Base-by-base conservation (phyloP, 2,797 vertebrate species). In the Phyllotis vaccarum region DNA sequence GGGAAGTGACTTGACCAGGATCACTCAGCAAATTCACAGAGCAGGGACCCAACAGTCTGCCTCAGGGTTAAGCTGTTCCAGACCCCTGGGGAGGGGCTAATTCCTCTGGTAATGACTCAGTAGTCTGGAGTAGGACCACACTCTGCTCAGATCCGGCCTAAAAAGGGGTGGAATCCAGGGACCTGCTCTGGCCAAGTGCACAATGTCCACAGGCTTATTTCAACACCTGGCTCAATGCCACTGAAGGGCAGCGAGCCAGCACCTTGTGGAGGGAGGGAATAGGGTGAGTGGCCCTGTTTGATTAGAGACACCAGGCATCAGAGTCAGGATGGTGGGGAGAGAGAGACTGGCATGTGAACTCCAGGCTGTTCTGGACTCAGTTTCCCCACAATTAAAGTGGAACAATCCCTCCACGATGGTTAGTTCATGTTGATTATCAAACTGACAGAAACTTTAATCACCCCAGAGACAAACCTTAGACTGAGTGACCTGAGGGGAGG, bases 141-240 rank as follows among this genome's bases (percentile, higher is more conserved):
- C 46, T 11, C 52, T 62, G 52, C 56, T 96, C 76, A 62, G 37
- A 85, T 86, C 58, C 96, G 88, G 86, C 97, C 97, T 97, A 98
- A 97, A 97, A 97, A 96, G 97, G 97, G 94, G 78, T 97, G 97
- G 97, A 97, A 97, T 97, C 93, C 68, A 56, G 49, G 76, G 78
- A 22, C 91, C 76, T 54, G 78, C 74, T 34, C 62, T 27, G 24
- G 85, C 94, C 96, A 90, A 95, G 86, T 3, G 5, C 81, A 37
- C 16, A 37, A 62, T 34, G 58, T 94, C 93, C 37, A 19, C 64
- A 72, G 88, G 92, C 70, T 17, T 94, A 72, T 97, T 97, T 95
- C 37, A 13, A n/a, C 58, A 90, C 93, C 60, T 92, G 90, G 90
- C 85, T 94, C 6, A 46, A 86, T 19, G 95, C 88, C 78, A 74